Evolutionary conservation across 2,888 invertebrate species (phyloP), one percentile per base, ranked within the genome.

Genomic region (Anorthoa munda): DNA sequence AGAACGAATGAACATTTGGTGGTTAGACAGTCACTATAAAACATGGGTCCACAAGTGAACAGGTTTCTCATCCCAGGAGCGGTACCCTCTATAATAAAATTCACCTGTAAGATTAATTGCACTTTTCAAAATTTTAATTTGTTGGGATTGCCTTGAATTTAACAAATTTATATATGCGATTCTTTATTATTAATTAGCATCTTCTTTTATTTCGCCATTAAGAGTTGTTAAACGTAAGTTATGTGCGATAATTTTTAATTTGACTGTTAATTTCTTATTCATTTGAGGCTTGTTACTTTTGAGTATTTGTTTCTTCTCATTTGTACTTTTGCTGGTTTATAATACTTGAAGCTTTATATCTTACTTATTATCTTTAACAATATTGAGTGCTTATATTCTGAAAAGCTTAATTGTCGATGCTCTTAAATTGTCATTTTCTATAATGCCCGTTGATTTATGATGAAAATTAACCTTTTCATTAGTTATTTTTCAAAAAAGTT

Each of bases 81-180:
- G 66, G 66, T 81, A 81, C 78, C 80, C 71, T 74, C 66, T 53
- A 55, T 72, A 67, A 64, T 79, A 75, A 77, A 73, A 83, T 65
- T 79, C 61, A 80, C 80, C 72, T 77, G 76, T 31, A 73, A 73
- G 60, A 77, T 74, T 84, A 84, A 82, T 83, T 73, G 69, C 75
- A 50, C 66, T 74, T 73, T 77, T 61, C n/a, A 71, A 74, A 48
- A 66, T 68, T 31, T 51, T 72, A 70, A 68, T 77, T 72, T n/a
- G 31, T 31, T 23, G 39, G 55, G 66, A 76, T 79, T 61, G 66
- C 61, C 23, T 66, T 60, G 18, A 48, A 71, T 67, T 61, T 39
- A 55, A 76, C 55, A 59, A 53, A 71, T 79, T 81, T 61, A 77
- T 72, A 67, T 64, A 70, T 64, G 50, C 18, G 46, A 45, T 70